These are phyloP conservation scores for Cepaea hortensis DNA, from an alignment of 2,888 invertebrate species.

Conservation along the genomic window DNA sequence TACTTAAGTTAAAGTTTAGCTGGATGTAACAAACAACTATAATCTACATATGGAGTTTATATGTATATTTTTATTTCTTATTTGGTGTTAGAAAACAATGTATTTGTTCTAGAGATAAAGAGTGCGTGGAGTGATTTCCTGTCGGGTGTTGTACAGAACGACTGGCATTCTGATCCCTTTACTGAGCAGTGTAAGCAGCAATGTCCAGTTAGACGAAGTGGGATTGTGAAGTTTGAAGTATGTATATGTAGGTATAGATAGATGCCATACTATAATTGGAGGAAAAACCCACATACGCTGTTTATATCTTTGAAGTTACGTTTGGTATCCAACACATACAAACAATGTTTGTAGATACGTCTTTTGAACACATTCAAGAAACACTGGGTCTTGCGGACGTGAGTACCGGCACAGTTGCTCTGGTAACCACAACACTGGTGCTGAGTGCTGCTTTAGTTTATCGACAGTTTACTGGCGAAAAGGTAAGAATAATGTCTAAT, in stretches of 20 bases:
- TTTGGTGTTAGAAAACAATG: too few species aligned
- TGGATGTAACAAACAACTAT: not conserved
- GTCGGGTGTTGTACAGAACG: not conserved
- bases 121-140: not conserved
- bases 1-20: too few species aligned
- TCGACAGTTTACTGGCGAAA: slow-evolving; percentile 31
- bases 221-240: too few species aligned
- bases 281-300: too few species aligned
- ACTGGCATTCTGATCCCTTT: too few species aligned
- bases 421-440: slow-evolving; percentile 47
- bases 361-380: slow-evolving; percentile 45
- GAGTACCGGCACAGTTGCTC: slow-evolving; percentile 45
- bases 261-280: too few species aligned
- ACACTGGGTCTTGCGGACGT: slow-evolving; percentile 30
- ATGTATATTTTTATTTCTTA: not conserved
- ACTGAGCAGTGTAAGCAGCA: too few species aligned
- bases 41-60: not conserved
- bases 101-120: not conserved
- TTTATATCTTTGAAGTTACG: too few species aligned
- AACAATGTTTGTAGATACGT: slow-evolving; percentile 42
- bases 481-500: not conserved
- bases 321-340: not conserved
- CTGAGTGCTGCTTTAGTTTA: slow-evolving; percentile 45
- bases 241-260: too few species aligned
- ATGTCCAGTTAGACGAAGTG: too few species aligned